phyloP scores from a whole-genome alignment of 2,113 vertebrate genomes.

The Nibea albiflora region DNA sequence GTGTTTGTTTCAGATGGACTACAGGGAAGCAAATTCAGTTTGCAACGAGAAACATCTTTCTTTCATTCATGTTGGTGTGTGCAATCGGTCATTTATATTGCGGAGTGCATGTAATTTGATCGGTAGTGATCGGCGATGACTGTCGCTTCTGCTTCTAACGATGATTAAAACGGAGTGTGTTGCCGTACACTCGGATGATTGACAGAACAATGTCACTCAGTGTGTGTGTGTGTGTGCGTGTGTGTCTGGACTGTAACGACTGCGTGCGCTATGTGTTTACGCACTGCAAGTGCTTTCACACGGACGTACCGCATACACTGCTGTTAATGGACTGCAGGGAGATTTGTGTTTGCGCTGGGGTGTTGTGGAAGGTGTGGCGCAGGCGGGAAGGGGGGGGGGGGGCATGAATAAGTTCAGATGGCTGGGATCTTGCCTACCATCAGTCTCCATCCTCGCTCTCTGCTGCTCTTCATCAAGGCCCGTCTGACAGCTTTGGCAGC shows the following conservation, averaged over 20 bases:
- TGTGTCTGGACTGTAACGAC: conserved; percentile 4
- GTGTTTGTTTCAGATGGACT: not conserved
- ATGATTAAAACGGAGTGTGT: conserved; percentile 64
- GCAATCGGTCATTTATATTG: conserved; percentile 41
- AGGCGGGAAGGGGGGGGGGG: not conserved
- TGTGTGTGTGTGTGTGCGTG: conserved; percentile 12
- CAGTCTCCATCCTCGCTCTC: conserved; percentile 11
- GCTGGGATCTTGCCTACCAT: conserved; percentile 44
- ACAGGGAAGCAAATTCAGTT: conserved; percentile 42
- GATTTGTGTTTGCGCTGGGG: not conserved
- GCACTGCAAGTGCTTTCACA: not conserved
- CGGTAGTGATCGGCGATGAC: conserved; percentile 59
- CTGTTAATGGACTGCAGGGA: conserved; percentile 25
- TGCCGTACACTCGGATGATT: conserved; percentile 55
- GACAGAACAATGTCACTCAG: conserved; percentile 70
- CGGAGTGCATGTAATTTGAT: conserved; percentile 59
- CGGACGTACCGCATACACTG: not conserved
- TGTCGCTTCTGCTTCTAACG: conserved; percentile 43
- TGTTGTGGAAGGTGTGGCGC: conserved; percentile 25
- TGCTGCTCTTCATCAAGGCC: conserved; percentile 45
- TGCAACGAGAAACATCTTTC: conserved; percentile 24
- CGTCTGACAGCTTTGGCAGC: conserved; percentile 74
- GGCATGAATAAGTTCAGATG: conserved; percentile 62
- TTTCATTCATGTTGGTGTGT: conserved; percentile 50
- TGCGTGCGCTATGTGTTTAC: not conserved